phyloP scores from a whole-genome alignment of 2,888 invertebrate species.

The Calameuta filiformis region DNA sequence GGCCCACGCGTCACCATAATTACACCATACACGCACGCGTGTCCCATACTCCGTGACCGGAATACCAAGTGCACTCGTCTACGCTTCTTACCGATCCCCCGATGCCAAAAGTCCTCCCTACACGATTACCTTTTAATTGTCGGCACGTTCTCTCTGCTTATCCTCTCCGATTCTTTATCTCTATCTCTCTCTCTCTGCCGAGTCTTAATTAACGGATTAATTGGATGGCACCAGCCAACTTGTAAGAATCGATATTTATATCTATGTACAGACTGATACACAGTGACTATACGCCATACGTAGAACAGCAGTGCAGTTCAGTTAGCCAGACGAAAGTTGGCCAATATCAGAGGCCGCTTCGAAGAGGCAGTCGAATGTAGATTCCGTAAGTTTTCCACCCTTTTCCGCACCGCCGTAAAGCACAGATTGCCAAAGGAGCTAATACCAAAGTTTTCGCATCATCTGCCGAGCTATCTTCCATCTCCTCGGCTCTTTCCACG shows the following conservation, averaged over 20 bases:
- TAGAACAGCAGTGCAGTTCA: not conserved
- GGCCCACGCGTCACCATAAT: slow-evolving; percentile 61
- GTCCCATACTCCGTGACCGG: slow-evolving; percentile 56
- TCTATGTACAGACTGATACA: not conserved
- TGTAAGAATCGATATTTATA: not conserved
- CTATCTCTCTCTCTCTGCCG: not conserved
- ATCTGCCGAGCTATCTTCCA: slow-evolving; percentile 59
- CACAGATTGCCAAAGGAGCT: slow-evolving; percentile 61
- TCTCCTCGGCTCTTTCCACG: slow-evolving; percentile 53
- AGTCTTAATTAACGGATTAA: not conserved
- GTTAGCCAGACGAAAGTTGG: not conserved
- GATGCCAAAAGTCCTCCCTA: not conserved
- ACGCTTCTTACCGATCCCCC: slow-evolving; percentile 1
- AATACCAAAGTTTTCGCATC: slow-evolving; percentile 66
- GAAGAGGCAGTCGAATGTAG: not conserved
- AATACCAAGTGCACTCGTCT: slow-evolving; percentile 32
- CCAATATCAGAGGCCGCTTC: not conserved
- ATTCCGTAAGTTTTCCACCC: slow-evolving; percentile 1
- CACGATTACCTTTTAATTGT: slow-evolving; percentile 6
- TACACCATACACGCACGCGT: slow-evolving; percentile 57
- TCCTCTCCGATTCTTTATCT: not conserved
- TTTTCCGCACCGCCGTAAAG: slow-evolving; percentile 41
- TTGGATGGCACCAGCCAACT: not conserved
- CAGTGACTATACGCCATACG: not conserved
- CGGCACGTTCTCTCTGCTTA: not conserved